These are phyloP conservation scores for Brachyrhaphis roseni DNA, from an alignment of 2,797 vertebrate species.

Conservation along the genomic window DNA sequence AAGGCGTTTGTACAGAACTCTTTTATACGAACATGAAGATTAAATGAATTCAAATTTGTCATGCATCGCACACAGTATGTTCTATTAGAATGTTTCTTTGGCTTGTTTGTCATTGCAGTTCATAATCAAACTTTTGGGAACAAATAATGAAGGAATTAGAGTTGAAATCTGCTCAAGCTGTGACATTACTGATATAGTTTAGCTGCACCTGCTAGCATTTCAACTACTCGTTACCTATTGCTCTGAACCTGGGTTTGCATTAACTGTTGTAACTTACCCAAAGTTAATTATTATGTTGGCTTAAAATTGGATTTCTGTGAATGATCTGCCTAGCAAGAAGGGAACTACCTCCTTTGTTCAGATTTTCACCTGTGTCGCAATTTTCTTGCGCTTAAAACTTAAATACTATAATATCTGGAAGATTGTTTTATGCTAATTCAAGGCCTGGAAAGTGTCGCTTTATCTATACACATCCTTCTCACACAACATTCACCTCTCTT, in stretches of 20 bases:
- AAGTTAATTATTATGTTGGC: constrained; percentile 10
- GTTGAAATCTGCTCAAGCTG: background rate
- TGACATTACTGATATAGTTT: background rate
- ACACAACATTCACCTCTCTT: background rate
- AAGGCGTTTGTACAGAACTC: background rate
- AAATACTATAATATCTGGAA: too few species aligned
- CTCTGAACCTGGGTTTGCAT: background rate
- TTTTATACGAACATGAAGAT: background rate
- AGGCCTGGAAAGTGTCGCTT: background rate
- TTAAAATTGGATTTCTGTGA: constrained; percentile 3
- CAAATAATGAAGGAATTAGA: background rate
- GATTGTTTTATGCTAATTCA: background rate
- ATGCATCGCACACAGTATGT: background rate
- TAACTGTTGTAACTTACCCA: background rate
- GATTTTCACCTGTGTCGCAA: background rate
- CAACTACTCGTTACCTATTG: background rate
- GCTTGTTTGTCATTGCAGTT: background rate
- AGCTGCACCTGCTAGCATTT: background rate
- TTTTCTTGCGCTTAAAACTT: background rate
- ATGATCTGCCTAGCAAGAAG: background rate
- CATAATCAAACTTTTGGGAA: background rate
- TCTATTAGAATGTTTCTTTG: background rate
- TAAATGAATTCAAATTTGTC: background rate
- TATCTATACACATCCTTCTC: background rate
- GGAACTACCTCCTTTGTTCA: background rate